Conservation (phyloP, 2,113 vertebrate species). For the Danionella cerebrum region DNA sequence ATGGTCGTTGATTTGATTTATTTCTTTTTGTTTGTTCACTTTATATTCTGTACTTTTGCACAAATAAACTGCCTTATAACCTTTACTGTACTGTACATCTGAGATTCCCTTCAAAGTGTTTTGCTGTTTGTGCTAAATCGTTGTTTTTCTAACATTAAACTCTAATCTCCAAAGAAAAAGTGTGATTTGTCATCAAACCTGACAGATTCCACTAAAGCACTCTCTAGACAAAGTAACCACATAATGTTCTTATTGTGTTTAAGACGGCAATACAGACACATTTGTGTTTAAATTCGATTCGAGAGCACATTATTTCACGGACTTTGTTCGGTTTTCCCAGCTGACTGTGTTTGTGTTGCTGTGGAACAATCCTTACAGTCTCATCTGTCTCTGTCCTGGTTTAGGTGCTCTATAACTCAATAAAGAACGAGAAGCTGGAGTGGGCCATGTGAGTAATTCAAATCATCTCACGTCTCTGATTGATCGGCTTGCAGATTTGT, state of each 20-base stretch:
- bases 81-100: too few species aligned
- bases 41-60: too few species aligned
- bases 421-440: constrained; percentile 97
- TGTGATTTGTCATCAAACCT: background rate
- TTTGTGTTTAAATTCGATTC: background rate
- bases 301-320: background rate
- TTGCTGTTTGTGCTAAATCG: too few species aligned
- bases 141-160: too few species aligned
- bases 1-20: too few species aligned
- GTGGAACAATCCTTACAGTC: background rate
- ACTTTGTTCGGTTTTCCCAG: background rate
- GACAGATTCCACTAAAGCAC: background rate
- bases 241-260: background rate
- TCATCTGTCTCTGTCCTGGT: constrained; percentile 36
- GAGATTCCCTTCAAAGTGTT: too few species aligned
- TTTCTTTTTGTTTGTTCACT: too few species aligned
- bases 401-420: constrained; percentile 91
- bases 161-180: too few species aligned
- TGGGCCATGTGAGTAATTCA: constrained; percentile 93
- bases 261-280: background rate
- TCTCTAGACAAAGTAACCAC: background rate
- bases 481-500: background rate
- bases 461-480: background rate
- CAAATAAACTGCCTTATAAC: too few species aligned
- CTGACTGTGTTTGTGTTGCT: background rate